Evolutionary conservation across 2,888 invertebrate species (phyloP), one percentile per base, ranked within the genome.

Genomic region (Cosmia trapezina): DNA sequence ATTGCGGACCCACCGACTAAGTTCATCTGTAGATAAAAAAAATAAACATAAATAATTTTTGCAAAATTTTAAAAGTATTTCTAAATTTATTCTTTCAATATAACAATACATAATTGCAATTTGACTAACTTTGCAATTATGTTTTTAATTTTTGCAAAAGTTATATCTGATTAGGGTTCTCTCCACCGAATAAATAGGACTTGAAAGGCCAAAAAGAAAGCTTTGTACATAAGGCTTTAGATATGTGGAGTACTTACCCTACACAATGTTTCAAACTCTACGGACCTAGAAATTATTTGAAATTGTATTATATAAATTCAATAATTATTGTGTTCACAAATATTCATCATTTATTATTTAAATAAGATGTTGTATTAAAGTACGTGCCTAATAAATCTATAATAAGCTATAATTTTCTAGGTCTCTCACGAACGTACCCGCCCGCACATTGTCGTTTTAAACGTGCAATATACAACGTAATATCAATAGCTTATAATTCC

Each of bases 201-300:
- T 91, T 94, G 91, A 92, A 90, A 92, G 93, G 94, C 95, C 95
- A 95, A 95, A 95, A 92, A 94, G 68, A 88, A 89, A 84, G 94
- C 94, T 94, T 94, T 95, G 95, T 95, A 95, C 80, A 95, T 95
- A 93, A 82, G 92, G 92, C 93, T 91, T 71, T 70, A 76, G 62
- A 70, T 88, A 83, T 79, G 83, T 85, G 81, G 84, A 86, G 85
- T 84, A 81, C 77, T 81, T 82, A 84, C 83, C 89, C 86, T 85
- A 80, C 71, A 75, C 71, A 75, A 83, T 78, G 76, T 85, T 87
- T 86, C 86, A 89, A 88, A 87, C 85, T 63, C 28, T 66, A 59
- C 60, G 82, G 83, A 80, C 85, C 74, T 81, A 83, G 76, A 73
- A 76, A 77, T 81, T 83, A 76, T 63, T 43, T 61, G 57, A 81